phyloP scores from a whole-genome alignment of 2,113 vertebrate species.

The Chionis minor region DNA sequence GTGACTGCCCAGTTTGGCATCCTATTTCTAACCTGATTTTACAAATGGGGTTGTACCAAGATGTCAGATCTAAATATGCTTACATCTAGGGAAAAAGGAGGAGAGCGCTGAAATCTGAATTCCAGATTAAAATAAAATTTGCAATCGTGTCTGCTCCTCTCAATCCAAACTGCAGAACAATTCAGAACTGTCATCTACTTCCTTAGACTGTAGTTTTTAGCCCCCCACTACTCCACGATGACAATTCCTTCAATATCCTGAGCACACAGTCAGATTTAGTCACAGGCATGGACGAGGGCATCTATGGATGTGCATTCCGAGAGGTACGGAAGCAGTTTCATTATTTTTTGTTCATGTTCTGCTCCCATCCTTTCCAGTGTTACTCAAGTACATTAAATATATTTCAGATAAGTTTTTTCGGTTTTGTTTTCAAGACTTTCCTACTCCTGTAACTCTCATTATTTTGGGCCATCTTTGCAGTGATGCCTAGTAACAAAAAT shows the following conservation, averaged over 20 bases:
- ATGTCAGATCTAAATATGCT: background rate
- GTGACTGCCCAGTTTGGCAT: background rate
- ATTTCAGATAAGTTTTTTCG: slow-evolving; percentile 1
- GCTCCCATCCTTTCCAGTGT: background rate
- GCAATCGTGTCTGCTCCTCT: background rate
- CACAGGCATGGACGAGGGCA: background rate
- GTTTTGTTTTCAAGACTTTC: background rate
- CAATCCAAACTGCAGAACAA: background rate
- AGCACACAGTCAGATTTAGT: background rate
- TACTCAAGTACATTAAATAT: background rate
- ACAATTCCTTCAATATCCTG: background rate
- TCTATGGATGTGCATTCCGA: background rate
- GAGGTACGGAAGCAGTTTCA: background rate
- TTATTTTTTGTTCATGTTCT: background rate
- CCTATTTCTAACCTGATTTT: background rate
- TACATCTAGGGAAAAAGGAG: background rate
- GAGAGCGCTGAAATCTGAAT: background rate
- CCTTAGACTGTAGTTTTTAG: background rate
- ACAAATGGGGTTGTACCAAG: background rate
- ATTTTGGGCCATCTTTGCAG: background rate
- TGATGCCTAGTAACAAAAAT: background rate
- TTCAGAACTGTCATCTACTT: background rate
- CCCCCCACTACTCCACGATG: background rate
- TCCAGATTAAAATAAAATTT: background rate
- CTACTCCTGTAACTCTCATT: background rate